These are phyloP conservation scores for Eutolmus rufibarbis DNA, from an alignment of 2,888 invertebrate species.

Conservation along the genomic window DNA sequence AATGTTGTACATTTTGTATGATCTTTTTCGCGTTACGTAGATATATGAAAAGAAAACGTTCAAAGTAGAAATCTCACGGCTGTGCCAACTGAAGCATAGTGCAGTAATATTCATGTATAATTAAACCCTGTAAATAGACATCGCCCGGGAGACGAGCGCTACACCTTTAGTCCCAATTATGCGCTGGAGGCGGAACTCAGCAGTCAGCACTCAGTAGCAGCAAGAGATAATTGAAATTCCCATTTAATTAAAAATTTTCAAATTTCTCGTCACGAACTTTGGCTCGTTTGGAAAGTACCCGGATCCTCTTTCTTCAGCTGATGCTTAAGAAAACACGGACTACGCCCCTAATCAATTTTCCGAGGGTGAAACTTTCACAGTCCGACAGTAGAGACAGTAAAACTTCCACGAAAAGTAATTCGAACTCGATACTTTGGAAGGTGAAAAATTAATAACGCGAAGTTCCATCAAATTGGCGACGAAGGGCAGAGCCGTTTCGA, in stretches of 20 bases:
- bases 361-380: not conserved
- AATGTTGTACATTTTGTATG: no score
- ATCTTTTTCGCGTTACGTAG: no score
- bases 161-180: not conserved
- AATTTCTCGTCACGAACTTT: not conserved
- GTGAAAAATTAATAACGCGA: not conserved
- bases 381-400: not conserved
- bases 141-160: not conserved
- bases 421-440: not conserved
- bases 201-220: not conserved
- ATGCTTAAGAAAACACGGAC: not conserved
- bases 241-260: not conserved
- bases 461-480: not conserved
- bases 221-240: not conserved
- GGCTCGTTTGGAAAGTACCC: not conserved
- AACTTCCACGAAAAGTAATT: not conserved
- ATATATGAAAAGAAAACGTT: no score
- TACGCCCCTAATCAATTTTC: not conserved
- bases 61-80: not conserved
- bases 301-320: not conserved
- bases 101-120: not conserved
- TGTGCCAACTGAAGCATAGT: not conserved
- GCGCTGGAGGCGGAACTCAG: not conserved
- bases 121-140: not conserved
- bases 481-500: not conserved